phyloP scores from a whole-genome alignment of 2,888 invertebrate genomes.

The Lysandra bellargus region DNA sequence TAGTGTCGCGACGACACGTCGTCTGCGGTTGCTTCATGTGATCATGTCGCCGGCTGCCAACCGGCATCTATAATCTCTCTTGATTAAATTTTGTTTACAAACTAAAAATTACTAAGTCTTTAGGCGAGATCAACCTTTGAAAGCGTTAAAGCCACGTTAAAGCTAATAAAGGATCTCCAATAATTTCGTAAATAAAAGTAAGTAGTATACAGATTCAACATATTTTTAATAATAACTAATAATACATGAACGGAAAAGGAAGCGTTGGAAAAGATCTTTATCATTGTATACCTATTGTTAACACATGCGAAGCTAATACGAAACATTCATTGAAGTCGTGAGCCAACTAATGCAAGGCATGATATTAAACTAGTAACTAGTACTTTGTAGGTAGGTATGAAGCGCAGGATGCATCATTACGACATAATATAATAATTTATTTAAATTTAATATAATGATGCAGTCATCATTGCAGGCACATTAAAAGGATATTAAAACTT shows the following conservation, averaged over 20 bases:
- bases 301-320: neutral
- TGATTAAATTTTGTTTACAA: no score
- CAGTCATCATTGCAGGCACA: neutral
- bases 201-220: no score
- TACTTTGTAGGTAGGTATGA: slow-evolving; percentile 2
- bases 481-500: neutral
- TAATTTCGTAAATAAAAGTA: no score
- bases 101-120: no score
- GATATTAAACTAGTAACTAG: neutral
- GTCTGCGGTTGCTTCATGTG: no score
- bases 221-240: neutral
- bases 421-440: neutral
- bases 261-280: neutral
- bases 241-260: neutral
- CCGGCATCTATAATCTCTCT: no score
- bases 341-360: neutral
- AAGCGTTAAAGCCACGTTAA: no score
- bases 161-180: no score
- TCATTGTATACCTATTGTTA: neutral
- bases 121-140: no score
- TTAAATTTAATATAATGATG: neutral
- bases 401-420: slow-evolving; percentile 7
- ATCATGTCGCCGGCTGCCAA: no score
- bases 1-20: no score
- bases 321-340: neutral